phyloP scores from a whole-genome alignment of 2,888 invertebrate genomes.

The Ennomos erosarius region DNA sequence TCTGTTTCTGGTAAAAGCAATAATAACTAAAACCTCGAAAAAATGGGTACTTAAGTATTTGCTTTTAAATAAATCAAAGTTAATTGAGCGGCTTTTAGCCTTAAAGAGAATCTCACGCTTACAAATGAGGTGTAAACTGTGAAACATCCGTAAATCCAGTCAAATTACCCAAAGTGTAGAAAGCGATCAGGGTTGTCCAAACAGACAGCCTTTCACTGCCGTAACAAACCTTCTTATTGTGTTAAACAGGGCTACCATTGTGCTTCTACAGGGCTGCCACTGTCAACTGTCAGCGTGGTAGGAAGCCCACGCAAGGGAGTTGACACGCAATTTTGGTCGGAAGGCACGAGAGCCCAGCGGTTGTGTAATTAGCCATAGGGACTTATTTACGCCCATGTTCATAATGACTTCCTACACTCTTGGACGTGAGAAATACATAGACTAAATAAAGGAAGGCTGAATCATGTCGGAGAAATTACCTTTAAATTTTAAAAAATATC shows the following conservation, averaged over 20 bases:
- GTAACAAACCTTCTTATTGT: conserved; percentile 43
- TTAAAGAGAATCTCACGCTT: conserved; percentile 17
- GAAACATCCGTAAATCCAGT: conserved; percentile 13
- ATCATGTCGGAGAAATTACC: too few relatives aligned
- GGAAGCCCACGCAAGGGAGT: conserved; percentile 56
- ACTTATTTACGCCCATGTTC: too few relatives aligned
- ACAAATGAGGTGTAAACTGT: conserved; percentile 19
- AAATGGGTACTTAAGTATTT: too few relatives aligned
- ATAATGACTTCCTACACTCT: too few relatives aligned
- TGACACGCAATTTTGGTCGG: conserved; percentile 36
- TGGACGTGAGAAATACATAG: too few relatives aligned
- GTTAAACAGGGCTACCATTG: conserved; percentile 48
- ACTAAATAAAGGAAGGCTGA: too few relatives aligned
- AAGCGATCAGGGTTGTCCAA: conserved; percentile 38
- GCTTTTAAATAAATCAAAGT: too few relatives aligned
- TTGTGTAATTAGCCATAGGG: background rate
- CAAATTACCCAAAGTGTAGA: conserved; percentile 36
- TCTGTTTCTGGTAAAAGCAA: too few relatives aligned
- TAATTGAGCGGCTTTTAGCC: conserved; percentile 10
- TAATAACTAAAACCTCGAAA: too few relatives aligned
- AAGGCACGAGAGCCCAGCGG: conserved; percentile 24
- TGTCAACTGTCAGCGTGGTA: conserved; percentile 54
- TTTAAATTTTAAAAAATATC: too few relatives aligned
- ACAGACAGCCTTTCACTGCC: conserved; percentile 24
- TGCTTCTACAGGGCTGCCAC: conserved; percentile 42